Conservation (phyloP, 2,797 vertebrate genomes). For the Clamator glandarius region DNA sequence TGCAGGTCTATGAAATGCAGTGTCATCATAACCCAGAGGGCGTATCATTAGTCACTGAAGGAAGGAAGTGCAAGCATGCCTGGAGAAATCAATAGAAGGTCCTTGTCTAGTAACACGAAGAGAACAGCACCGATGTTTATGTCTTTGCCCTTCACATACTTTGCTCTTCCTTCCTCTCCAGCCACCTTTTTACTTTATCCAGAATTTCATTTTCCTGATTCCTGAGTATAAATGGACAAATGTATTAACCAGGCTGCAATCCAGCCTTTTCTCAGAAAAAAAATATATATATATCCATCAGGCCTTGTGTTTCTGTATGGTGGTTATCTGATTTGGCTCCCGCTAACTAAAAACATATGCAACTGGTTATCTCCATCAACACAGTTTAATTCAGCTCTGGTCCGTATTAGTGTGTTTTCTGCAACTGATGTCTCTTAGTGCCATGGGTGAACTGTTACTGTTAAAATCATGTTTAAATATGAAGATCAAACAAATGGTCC, state of each 20-base stretch:
- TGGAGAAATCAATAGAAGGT: conserved; percentile 82
- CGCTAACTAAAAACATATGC: conserved; percentile 63
- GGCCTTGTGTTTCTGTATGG: conserved; percentile 27
- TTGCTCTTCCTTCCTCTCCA: conserved; percentile 66
- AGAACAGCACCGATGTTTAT: conserved; percentile 75
- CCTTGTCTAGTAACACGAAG: conserved; percentile 74
- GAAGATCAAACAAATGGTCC: conserved; percentile 72
- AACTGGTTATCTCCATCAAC: conserved; percentile 69
- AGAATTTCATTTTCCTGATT: conserved; percentile 68
- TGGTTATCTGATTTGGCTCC: conserved; percentile 61
- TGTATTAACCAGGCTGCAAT: not conserved
- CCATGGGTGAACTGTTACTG: conserved; percentile 70
- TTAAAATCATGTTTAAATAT: conserved; percentile 76
- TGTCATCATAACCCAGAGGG: conserved; percentile 81
- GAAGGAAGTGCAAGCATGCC: conserved; percentile 76
- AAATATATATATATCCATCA: not conserved
- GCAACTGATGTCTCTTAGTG: conserved; percentile 73
- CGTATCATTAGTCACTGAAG: conserved; percentile 80
- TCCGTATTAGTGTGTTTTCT: conserved; percentile 61
- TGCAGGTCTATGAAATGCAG: conserved; percentile 77
- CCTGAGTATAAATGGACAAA: not conserved
- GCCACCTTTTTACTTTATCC: conserved; percentile 69
- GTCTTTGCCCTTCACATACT: conserved; percentile 79
- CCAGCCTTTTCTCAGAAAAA: not conserved
- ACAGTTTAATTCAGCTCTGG: conserved; percentile 72